A percentile compares a stretch with the other conserved stretches of the same genome.
Conservation (phyloP, 2,797 vertebrate species). For the Sebastes hubbsi region DNA sequence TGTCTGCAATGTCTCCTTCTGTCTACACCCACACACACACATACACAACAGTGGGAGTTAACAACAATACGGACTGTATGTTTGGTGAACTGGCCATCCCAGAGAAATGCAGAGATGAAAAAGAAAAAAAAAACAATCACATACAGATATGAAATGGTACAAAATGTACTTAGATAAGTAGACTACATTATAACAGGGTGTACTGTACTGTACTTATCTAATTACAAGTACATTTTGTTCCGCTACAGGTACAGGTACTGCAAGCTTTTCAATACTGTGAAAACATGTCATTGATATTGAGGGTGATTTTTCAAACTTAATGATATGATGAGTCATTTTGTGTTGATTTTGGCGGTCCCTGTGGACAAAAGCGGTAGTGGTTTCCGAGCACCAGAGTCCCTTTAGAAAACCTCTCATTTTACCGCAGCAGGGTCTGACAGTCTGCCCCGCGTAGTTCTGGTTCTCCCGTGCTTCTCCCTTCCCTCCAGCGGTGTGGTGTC, state of each 20-base stretch:
- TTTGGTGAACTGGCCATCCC: neutral
- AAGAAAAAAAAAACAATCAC: neutral
- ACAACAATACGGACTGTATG: neutral
- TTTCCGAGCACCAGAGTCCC: neutral
- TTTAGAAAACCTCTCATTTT: neutral
- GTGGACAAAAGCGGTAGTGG: neutral
- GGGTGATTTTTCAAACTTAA: neutral
- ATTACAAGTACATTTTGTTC: too few relatives aligned
- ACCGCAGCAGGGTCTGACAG: neutral
- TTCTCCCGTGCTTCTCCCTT: too few relatives aligned
- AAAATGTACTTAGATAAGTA: neutral
- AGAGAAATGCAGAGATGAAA: neutral
- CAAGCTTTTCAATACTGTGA: neutral
- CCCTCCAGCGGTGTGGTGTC: too few relatives aligned
- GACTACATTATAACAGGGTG: neutral
- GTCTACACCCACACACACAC: conserved; percentile 14
- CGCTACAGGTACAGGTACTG: neutral
- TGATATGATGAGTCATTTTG: neutral
- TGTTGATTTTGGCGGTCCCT: too few relatives aligned
- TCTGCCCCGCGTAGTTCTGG: too few relatives aligned
- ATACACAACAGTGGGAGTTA: neutral
- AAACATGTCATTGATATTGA: neutral
- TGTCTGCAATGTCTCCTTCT: conserved; percentile 7
- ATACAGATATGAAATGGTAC: too few relatives aligned
- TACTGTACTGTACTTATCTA: too few relatives aligned